Base-by-base conservation (phyloP, 2,113 vertebrate species). In the Perccottus glenii region DNA sequence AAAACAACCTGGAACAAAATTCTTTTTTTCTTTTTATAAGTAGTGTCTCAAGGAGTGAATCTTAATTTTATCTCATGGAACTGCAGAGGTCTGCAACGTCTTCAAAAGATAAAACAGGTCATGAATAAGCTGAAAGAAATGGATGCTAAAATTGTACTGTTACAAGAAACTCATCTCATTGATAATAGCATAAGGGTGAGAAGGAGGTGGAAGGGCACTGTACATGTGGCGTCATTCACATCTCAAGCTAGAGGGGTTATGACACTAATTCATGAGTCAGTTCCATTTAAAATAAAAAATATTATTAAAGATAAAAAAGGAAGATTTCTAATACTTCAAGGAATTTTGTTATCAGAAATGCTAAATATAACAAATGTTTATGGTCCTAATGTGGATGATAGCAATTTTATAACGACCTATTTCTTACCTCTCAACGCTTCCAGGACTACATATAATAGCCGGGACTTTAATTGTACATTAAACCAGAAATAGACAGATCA, bases 121-220 rank as follows among this genome's bases (percentile, higher is more conserved):
- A 50, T 67, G 38, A 50, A 44, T 27, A 63, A 47, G 27, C 4
- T 62, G 15, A 74, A 49, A 2, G 57, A 62, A 0, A 11, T 48
- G 1, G 5, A 50, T 3, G 32, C 50, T 1, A 42, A 67, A 48
- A 47, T 67, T 10, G n/a, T 68, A 11, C 62, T 68, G 14, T 11
- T 57, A 45, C 59, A 68, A 32, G 46, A 46, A 49, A 75, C 38
- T 60, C 2, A n/a, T n/a, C n/a, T n/a, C n/a, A 4, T 58, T 5
- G 16, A 51, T 3, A 12, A 59, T 0, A 43, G 9, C 14, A 51
- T 11, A 19, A 72, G 12, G 8, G 6, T 44, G 12, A 42, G 38
- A 6, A 35, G 46, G 5, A 53, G 32, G 6, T n/a, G n/a, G n/a
- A n/a, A n/a, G n/a, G n/a, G n/a, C n/a, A n/a, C n/a, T n/a, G n/a